Base-by-base conservation (phyloP, 2,888 invertebrate genomes). In the Panzeria rudis region DNA sequence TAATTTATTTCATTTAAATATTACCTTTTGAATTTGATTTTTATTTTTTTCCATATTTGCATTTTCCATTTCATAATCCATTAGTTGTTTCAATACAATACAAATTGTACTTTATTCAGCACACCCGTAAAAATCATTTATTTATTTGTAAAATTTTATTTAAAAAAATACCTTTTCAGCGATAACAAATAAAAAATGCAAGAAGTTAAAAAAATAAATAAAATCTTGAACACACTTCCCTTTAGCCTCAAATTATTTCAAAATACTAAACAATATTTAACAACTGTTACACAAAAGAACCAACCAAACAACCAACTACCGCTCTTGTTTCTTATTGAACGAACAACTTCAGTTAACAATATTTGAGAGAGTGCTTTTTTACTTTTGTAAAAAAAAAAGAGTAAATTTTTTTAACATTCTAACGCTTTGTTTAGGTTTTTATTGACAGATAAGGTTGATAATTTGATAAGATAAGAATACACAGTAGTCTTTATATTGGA, bases 241-340 rank as follows among this genome's bases (percentile, higher is more conserved):
- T 71, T 66, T 25, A 66, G 13, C n/a, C 32, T 52, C 61, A 80
- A 84, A 54, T 77, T 62, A 68, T 81, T 75, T 47, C 41, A 75
- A 82, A 82, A 71, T 44, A 85, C 85, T 85, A 82, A 85, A 82
- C 64, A 75, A 66, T 72, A 62, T 62, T 41, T 56, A 56, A 25
- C 23, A 77, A 83, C 69, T 61, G 41, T 32, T 54, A 47, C 15
- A 35, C 17, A 25, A 25, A 38, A 35, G 69, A 50, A 69, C 59
- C 61, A 13, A 56, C 23, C 50, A 17, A 54, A 56, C 9, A 20
- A 62, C 25, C 15, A 29, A 11, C 38, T 11, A 35, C 44, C 52
- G 52, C 62, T n/a, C n/a, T n/a, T n/a, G n/a, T 29, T 29, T 71
- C 62, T 29, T 64, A 7, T 77, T 77, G 32, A 50, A 44, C 64